These are phyloP conservation scores for Electrophaes corylata DNA, from an alignment of 2,888 invertebrate species.

Conservation along the genomic window DNA sequence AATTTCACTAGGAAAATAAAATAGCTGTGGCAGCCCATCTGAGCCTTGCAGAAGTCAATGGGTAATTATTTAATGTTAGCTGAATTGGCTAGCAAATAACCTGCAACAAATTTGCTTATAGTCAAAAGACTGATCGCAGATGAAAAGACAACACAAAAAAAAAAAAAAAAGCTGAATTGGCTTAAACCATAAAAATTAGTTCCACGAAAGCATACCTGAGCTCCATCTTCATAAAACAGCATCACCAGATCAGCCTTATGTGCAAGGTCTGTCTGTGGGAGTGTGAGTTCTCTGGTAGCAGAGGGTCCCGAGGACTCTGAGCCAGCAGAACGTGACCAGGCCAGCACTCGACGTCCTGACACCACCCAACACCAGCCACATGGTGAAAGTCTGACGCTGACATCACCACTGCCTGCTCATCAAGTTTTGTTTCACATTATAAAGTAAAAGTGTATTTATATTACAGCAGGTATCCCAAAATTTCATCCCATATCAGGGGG, in stretches of 20 bases:
- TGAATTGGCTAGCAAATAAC: no score
- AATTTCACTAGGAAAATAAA: no score
- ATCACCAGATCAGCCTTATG: constrained; percentile 94
- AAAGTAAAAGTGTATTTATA: no score
- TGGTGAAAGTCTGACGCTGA: constrained; percentile 86
- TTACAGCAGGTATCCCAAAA: background rate
- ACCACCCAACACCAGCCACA: constrained; percentile 94
- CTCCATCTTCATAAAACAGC: constrained; percentile 84
- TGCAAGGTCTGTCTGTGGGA: constrained; percentile 96
- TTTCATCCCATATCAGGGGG: no score
- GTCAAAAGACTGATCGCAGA: no score
- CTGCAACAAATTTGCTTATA: no score
- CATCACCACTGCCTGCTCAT: constrained; percentile 76
- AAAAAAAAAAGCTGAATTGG: no score
- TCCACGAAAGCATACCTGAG: constrained; percentile 56
- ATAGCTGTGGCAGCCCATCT: no score
- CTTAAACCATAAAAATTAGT: background rate
- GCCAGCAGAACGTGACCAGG: constrained; percentile 90
- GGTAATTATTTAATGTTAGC: no score
- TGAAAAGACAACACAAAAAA: no score
- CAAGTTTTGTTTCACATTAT: background rate
- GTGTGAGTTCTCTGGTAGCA: constrained; percentile 92
- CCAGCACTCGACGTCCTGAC: constrained; percentile 91
- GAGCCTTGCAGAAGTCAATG: no score
- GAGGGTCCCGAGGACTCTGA: constrained; percentile 43